phyloP scores from a whole-genome alignment of 1,140 invertebrate species.

The Fopius arisanus region DNA sequence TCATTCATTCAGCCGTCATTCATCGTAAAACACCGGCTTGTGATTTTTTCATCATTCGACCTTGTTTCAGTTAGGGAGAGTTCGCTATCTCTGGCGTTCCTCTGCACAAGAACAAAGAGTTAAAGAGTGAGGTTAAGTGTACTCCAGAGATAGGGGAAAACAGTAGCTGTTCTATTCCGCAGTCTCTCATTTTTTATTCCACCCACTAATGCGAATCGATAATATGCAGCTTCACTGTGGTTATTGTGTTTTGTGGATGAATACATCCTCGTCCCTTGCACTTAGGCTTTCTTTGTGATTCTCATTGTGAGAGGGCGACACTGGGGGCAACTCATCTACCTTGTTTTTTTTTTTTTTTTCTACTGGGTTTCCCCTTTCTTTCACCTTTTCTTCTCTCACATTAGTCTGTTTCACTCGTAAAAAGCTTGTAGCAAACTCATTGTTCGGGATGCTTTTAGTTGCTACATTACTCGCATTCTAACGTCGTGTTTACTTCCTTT shows the following conservation, averaged over 20 bases:
- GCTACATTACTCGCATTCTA: conserved; percentile 38
- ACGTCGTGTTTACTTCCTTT: conserved; percentile 1
- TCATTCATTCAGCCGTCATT: conserved; percentile 39
- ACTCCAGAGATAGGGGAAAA: background rate
- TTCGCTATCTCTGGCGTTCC: background rate
- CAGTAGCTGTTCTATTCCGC: background rate
- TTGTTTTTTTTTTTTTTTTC: conserved; percentile 33
- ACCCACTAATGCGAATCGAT: background rate
- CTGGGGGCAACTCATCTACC: conserved; percentile 53
- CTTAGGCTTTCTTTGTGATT: background rate
- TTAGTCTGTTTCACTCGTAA: conserved; percentile 23
- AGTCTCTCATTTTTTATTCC: background rate
- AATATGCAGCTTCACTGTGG: conserved; percentile 33
- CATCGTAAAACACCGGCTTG: background rate
- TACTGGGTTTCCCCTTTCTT: background rate
- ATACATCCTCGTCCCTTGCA: conserved; percentile 19
- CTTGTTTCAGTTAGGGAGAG: background rate
- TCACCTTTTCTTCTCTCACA: background rate
- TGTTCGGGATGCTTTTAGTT: conserved; percentile 49
- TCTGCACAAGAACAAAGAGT: background rate
- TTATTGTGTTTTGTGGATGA: conserved; percentile 42
- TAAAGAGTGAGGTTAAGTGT: background rate
- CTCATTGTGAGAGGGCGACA: conserved; percentile 43
- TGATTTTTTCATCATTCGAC: background rate
- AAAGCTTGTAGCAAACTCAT: conserved; percentile 24